phyloP scores from a whole-genome alignment of 2,888 invertebrate genomes.

The Griposia aprilina region DNA sequence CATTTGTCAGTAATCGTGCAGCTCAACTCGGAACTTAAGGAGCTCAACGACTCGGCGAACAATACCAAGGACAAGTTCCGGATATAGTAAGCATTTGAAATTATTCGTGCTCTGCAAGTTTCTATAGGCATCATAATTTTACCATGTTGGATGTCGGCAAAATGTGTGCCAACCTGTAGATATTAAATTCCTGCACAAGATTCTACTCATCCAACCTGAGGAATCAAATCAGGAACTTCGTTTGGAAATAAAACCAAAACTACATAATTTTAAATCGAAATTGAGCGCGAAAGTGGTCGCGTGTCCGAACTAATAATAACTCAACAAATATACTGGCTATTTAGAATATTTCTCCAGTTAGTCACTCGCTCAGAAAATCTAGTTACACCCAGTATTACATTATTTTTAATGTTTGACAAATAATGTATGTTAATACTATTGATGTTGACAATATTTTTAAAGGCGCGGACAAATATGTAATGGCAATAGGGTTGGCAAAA shows the following conservation, averaged over 20 bases:
- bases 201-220: not conserved
- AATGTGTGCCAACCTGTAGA: no score
- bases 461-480: constrained; percentile 49
- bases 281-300: constrained; percentile 30
- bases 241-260: constrained; percentile 2
- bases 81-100: no score
- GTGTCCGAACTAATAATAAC: constrained; percentile 26
- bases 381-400: constrained; percentile 36
- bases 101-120: no score
- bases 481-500: constrained; percentile 42
- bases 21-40: no score
- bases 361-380: constrained; percentile 35
- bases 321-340: constrained; percentile 17
- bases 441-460: constrained; percentile 56
- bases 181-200: not conserved
- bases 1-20: no score
- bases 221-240: not conserved
- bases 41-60: no score
- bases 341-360: constrained; percentile 40
- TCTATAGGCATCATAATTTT: no score
- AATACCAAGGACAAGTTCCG: no score
- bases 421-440: constrained; percentile 45
- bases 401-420: constrained; percentile 54
- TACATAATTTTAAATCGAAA: not conserved
- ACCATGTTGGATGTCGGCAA: no score